Base-by-base conservation (phyloP, 53 echinoderm and acorn worm species). In the Mesocentrotus franciscanus region DNA sequence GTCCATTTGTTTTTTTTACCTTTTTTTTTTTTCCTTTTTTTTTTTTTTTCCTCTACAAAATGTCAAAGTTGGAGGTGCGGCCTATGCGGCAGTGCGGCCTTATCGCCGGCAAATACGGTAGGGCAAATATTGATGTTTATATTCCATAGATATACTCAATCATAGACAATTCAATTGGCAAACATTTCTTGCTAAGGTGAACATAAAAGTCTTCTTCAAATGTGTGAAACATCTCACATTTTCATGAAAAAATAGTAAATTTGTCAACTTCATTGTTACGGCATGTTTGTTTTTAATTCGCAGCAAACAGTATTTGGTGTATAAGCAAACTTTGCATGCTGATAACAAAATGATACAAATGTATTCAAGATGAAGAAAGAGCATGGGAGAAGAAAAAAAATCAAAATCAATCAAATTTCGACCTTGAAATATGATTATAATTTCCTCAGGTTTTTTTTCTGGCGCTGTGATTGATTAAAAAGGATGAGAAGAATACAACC, bases 231-330 rank as follows among this genome's bases (percentile, higher is more conserved):
- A 30, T 60, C 29, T 90, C 90, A 60, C 30, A 59, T n/a, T 90
- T 29, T 90, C 15, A 14, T 20, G 90, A 30, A 60, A 60, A 20
- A 30, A 15, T 7, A 60, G 32, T 12, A 90, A 60, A 90, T 60
- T 30, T 90, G 90, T 5, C 90, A 60, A 30, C 13, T n/a, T 16
- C 60, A 60, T 29, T 60, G 30, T 30, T 60, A 16, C 10, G 30
- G 27, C 6, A 14, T 90, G 60, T 90, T 90, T 90, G 90, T 26
- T 90, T 90, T 90, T 90, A 85, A 90, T 90, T 60, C 90, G 4
- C 90, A 60, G 58, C 3, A 60, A 60, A 32, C 60, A 29, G 9
- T 34, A 59, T 33, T 78, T 78, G 81, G 81, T 42, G 22, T 17
- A 39, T 81, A 39, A 81, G 60, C 90, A 60, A 90, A 59, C 30